Evolutionary conservation across 2,888 invertebrate species (phyloP), one percentile per base, ranked within the genome.

Genomic region (Lepidocyrtinus sp.): DNA sequence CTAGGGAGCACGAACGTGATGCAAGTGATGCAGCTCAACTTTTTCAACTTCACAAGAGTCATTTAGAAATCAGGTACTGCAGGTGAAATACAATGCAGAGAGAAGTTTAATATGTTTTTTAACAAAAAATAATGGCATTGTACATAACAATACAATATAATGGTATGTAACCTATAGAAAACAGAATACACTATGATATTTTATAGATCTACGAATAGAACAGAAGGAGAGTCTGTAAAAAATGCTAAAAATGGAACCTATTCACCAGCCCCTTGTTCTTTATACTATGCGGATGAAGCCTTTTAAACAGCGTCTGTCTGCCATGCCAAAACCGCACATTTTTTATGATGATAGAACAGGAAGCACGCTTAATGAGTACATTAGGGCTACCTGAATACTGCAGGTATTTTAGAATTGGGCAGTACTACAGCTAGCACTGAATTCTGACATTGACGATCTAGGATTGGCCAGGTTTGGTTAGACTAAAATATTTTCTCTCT

Each of bases 321-420:
- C n/a, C n/a, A n/a, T 36, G 36, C 36, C 36, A 36, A 36, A 36
- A 36, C 36, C 36, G 12, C 36, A 36, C 36, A 36, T 36, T 7
- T 36, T 36, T 36, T 36, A 36, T 36, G 36, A 36, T 36, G 36
- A 36, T 50, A 65, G 50, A 76, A 76, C 76, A 76, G 76, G 76
- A 76, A 76, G 76, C 70, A 76, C 76, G 76, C 76, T 61, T 76
- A 76, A 76, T 76, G 76, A 76, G 71, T 76, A 65, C 65, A 59
- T 55, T 64, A n/a, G 36, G 3, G 22, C n/a, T 68, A 50, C 50
- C 22, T 46, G 50, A 36, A 68, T 17, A n/a, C 68, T 12, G 12
- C 36, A 7, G 36, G 5, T 12, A 36, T 36, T 12, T 7, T 7
- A 36, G 36, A 36, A 36, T 36, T 36, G 36, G 12, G 12, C 12